Evolutionary conservation across 2,113 vertebrate genomes (phyloP), one percentile per base, ranked within the genome.

Genomic region (Stictonetta naevosa): DNA sequence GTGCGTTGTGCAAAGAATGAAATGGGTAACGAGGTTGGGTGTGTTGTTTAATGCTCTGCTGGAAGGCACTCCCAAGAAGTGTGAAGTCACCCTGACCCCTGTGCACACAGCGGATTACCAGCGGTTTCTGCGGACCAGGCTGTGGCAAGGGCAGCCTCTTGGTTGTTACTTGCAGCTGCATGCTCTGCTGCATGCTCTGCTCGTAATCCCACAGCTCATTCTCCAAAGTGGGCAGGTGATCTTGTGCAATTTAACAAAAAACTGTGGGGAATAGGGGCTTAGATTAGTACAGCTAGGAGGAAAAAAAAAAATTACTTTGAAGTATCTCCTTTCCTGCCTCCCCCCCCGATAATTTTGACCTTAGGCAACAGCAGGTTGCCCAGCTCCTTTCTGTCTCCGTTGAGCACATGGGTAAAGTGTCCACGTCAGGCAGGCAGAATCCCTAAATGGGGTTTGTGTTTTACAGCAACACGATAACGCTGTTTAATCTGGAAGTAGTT

Each of bases 401-500:
- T 93, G 81, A 97, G 97, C 96, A 90, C 86, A 92, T 96, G 98
- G 97, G 97, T 98, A 96, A 98, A 98, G 98, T 98, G 94, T 97
- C 94, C 98, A 97, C 97, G 98, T 98, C 97, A 98, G 97, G 98
- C 96, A 63, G 76, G 93, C 95, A 93, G 92, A 97, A 97, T 97
- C 96, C 95, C 92, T 95, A 97, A 98, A 97, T 97, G 72, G 53
- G 88, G 87, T 97, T 94, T 96, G 95, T 95, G 97, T 98, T 98
- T 98, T 97, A 97, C 97, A 97, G 97, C 97, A 96, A 96, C 58
- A 81, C 97, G 98, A 98, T 98, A 98, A 96, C 93, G 86, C 78
- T 94, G 83, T 97, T 98, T 98, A 97, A 98, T 97, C 95, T 98
- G 95, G 97, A 98, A 98, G 96, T 97, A 95, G 93, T 98, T 98